Evolutionary conservation across 2,888 invertebrate genomes (phyloP), one percentile per base, ranked within the genome.

Genomic region (Ethmia dodecea): DNA sequence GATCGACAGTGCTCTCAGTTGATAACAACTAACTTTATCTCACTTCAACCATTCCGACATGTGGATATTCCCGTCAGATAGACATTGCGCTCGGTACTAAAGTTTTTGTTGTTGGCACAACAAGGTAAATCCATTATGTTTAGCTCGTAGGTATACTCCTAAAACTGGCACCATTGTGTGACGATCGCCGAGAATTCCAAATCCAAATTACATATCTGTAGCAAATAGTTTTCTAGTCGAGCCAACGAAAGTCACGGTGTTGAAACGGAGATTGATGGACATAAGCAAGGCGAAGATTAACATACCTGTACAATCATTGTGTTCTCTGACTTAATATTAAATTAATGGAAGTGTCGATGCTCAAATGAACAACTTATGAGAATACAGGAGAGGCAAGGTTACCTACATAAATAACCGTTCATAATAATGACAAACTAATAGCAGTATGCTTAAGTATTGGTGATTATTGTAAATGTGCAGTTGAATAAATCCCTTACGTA

Each of bases 81-180:
- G 58, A 65, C 54, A 49, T 63, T 64, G 55, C 40, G 52, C 37
- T 48, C 43, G 42, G 60, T 62, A 57, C 58, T 67, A 60, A 62
- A 64, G 58, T 67, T 59, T 56, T 65, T 66, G 55, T 64, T 56
- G 63, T 68, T 69, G 66, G 57, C 64, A 68, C 61, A 59, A 52
- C 63, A 80, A 84, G 83, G 83, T 83, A 83, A 81, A 76, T 51
- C 74, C 63, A 76, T 79, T 77, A 75, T 73, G 59, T 64, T 67
- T 70, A 68, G 65, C 64, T 70, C 60, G 68, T 62, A n/a, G n/a
- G n/a, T n/a, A 66, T 69, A 71, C 66, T 64, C 61, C 68, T 77
- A 66, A 76, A 74, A 71, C 72, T 72, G 66, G 73, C 70, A 74
- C 60, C 50, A 60, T 61, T 60, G 59, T 61, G 52, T 43, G 39